Conservation (phyloP, 2,888 invertebrate genomes). For the Xiphydria camelus region DNA sequence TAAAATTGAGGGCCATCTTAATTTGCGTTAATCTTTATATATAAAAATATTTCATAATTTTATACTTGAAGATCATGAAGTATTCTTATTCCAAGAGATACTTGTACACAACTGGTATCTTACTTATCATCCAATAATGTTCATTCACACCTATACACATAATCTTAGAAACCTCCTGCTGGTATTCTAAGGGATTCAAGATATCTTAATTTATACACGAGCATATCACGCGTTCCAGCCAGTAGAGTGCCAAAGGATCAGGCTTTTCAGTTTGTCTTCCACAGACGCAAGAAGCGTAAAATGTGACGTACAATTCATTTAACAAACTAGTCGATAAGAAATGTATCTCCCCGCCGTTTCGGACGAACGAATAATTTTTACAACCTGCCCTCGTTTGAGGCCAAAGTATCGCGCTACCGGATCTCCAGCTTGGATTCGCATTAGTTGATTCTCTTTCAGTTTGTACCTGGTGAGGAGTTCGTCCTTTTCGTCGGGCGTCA, state of each 20-base stretch:
- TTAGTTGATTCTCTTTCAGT: conserved; percentile 97
- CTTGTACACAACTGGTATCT: no score
- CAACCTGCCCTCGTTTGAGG: conserved; percentile 96
- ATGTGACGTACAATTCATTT: conserved; percentile 36
- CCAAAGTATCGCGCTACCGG: conserved; percentile 99
- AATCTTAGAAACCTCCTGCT: no score
- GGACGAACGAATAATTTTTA: conserved; percentile 96
- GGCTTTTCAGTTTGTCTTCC: no score
- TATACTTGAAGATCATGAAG: no score
- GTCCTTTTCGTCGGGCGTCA: conserved; percentile 97
- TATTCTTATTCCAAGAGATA: no score
- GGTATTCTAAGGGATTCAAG: no score
- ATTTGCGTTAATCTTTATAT: no score
- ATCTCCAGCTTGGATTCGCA: conserved; percentile 98
- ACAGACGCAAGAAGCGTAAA: background rate
- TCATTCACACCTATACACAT: no score
- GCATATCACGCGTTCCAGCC: background rate
- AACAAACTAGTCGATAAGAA: conserved; percentile 93
- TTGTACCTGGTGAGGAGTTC: conserved; percentile 96
- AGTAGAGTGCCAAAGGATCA: background rate
- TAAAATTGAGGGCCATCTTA: no score
- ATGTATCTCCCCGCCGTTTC: conserved; percentile 99
- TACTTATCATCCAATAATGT: no score
- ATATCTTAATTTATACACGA: background rate
- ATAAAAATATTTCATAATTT: no score